These are phyloP conservation scores for Sitophilus oryzae DNA, from an alignment of 1,140 invertebrate species.

Conservation along the genomic window DNA sequence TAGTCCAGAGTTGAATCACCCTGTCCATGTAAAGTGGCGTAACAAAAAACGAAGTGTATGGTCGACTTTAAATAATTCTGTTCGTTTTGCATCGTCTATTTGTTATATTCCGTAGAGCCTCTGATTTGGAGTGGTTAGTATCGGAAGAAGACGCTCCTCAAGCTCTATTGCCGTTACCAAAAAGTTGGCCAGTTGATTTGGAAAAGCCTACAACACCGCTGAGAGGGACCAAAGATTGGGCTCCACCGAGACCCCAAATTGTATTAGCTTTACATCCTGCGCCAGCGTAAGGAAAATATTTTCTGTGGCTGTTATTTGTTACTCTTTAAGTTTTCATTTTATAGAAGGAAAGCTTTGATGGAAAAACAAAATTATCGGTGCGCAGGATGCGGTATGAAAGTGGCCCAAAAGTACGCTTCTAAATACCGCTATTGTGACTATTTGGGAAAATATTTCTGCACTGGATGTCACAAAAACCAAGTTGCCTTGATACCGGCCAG, in stretches of 20 bases:
- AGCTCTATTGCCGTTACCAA: conserved; percentile 68
- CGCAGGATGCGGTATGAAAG: conserved; percentile 79
- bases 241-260: conserved; percentile 77
- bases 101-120: conserved; percentile 50
- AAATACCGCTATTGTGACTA: conserved; percentile 80
- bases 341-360: conserved; percentile 58
- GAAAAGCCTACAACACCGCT: conserved; percentile 50
- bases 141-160: conserved; percentile 75
- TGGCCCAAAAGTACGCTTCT: conserved; percentile 63
- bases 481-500: conserved; percentile 69
- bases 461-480: conserved; percentile 78
- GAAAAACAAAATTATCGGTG: conserved; percentile 76
- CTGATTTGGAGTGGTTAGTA: conserved; percentile 77
- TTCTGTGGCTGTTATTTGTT: background rate
- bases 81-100: background rate
- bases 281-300: conserved; percentile 54
- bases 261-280: conserved; percentile 73
- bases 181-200: conserved; percentile 60
- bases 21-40: too few relatives aligned
- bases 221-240: conserved; percentile 75
- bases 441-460: conserved; percentile 82
- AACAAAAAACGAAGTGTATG: too few relatives aligned
- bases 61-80: background rate
- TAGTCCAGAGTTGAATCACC: too few relatives aligned
- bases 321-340: background rate